phyloP scores from a whole-genome alignment of 2,888 invertebrate genomes.

The Geotrupes spiniger region DNA sequence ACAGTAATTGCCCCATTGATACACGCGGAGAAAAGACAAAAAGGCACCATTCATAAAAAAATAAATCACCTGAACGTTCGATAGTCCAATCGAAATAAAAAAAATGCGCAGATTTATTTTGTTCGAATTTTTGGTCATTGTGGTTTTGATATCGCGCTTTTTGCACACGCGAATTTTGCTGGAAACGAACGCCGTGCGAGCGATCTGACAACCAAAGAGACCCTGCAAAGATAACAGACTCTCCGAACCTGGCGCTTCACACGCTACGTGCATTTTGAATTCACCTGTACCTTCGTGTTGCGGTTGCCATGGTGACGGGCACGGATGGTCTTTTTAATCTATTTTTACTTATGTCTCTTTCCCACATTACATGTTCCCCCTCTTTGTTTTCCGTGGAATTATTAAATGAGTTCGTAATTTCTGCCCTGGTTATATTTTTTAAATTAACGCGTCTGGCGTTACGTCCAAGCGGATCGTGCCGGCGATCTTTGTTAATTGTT shows the following conservation, averaged over 20 bases:
- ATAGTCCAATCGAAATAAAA: too few species aligned
- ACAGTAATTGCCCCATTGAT: too few species aligned
- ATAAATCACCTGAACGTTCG: too few species aligned
- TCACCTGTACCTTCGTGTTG: slow-evolving; percentile 29
- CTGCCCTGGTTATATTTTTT: not conserved
- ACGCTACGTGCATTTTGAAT: slow-evolving; percentile 21
- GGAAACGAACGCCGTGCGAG: too few species aligned
- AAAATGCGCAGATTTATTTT: too few species aligned
- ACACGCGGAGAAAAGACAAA: too few species aligned
- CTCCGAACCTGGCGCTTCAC: too few species aligned
- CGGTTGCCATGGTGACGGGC: slow-evolving; percentile 29
- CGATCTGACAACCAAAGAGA: too few species aligned
- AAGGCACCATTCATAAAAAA: too few species aligned
- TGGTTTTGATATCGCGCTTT: not conserved
- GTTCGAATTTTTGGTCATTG: not conserved
- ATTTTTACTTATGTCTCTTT: slow-evolving; percentile 24
- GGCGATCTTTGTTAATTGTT: too few species aligned
- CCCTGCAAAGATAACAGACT: too few species aligned
- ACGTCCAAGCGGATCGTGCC: not conserved
- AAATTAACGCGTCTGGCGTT: not conserved
- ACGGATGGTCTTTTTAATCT: slow-evolving; percentile 27
- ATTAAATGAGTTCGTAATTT: slow-evolving; percentile 3
- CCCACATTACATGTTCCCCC: slow-evolving; percentile 9
- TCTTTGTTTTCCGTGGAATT: slow-evolving; percentile 27
- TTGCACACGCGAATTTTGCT: not conserved